Evolutionary conservation across 1,140 invertebrate species (phyloP), one percentile per base, ranked within the genome.

Genomic region (Brachionus manjavacas): DNA sequence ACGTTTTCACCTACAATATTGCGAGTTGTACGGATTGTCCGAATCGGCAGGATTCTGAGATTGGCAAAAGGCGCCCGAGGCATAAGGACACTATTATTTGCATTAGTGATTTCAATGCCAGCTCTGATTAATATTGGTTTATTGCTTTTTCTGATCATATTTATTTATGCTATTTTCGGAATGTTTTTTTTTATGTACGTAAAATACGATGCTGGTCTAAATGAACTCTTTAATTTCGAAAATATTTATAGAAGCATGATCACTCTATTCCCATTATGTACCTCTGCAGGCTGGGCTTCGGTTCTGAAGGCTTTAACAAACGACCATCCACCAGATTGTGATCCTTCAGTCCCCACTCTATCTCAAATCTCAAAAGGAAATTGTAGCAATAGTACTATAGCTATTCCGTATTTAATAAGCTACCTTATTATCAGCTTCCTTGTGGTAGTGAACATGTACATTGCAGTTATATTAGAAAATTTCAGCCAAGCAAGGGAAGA

Each of bases 111-210:
- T 94, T 98, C 96, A 86, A 91, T 98, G 88, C 96, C 96, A 86
- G 97, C 96, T 85, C 92, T 98, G 72, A 97, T 99, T 92, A 99
- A 99, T 92, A 99, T 99, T 90, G 98, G 96, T 89, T 92, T 98
- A 87, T 92, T 99, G 86, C 93, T 99, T 86, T 98, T 98, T 90
- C 92, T 99, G 86, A 95, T 98, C 86, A 98, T 99, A 95, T 99
- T 98, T 91, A 98, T 99, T 90, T 99, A 98, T 90, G 96, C 96
- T 86, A 98, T 97, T 88, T 98, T 98, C 90, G 96, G 97, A 85
- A 99, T 99, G 96, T 97, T 95, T 66, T 98, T 98, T 92, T 99
- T 99, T 91, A 97, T 96, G 95, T 94, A 96, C 90, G 96, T 98
- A 80, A 96, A 96, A 89, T 92, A 94, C 88, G 94, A 94, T 87